phyloP scores from a whole-genome alignment of 2,888 invertebrate genomes.

The Tortrix viridana region DNA sequence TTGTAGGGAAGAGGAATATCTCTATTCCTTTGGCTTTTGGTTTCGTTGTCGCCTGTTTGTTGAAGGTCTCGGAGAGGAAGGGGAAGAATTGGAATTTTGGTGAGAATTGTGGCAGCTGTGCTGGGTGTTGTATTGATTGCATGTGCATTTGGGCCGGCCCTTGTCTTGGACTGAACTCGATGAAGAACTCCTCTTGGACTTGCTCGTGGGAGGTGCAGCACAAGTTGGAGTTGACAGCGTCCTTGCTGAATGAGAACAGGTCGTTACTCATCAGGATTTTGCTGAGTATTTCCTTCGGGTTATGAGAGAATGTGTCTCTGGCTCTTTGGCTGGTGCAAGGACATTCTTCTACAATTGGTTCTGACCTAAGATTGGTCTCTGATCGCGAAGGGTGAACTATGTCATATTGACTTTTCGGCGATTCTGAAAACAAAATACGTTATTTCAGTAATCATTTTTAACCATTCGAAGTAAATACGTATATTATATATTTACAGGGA shows the following conservation, averaged over 20 bases:
- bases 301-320: conserved; percentile 46
- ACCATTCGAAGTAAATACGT: no score
- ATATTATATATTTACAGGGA: background rate
- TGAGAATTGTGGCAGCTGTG: background rate
- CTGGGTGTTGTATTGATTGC: conserved; percentile 29
- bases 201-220: conserved; percentile 74
- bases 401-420: conserved; percentile 37
- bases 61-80: conserved; percentile 52
- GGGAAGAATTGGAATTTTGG: conserved; percentile 49
- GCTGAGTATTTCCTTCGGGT: conserved; percentile 60
- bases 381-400: conserved; percentile 29
- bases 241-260: conserved; percentile 58
- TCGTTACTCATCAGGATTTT: conserved; percentile 65
- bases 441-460: background rate
- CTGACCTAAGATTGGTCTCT: conserved; percentile 44
- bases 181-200: conserved; percentile 60
- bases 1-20: conserved; percentile 68
- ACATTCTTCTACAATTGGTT: conserved; percentile 56
- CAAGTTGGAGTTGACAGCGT: conserved; percentile 53
- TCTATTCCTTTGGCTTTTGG: conserved; percentile 64
- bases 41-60: conserved; percentile 44
- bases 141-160: conserved; percentile 32
- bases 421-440: conserved; percentile 33
- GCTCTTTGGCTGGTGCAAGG: conserved; percentile 56
- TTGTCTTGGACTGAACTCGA: conserved; percentile 60